These are phyloP conservation scores for Drosophila leontia DNA, from an alignment of 1,140 invertebrate genomes.

Conservation along the genomic window DNA sequence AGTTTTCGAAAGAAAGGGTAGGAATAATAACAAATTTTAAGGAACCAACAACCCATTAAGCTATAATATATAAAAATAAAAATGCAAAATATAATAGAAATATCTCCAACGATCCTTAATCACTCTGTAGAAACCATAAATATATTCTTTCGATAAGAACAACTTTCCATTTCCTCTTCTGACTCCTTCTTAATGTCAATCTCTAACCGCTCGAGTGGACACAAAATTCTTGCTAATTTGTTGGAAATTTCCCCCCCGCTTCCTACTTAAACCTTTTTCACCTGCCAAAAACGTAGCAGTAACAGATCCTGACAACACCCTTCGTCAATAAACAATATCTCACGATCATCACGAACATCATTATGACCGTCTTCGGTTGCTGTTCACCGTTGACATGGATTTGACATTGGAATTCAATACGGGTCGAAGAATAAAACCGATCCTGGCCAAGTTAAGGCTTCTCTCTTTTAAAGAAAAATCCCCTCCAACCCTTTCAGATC, in stretches of 20 bases:
- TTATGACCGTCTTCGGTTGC: slow-evolving; percentile 43
- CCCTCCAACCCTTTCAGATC: slow-evolving; percentile 2
- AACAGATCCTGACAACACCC: slow-evolving; percentile 49
- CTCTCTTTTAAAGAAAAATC: background rate
- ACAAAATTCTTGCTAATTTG: slow-evolving; percentile 40
- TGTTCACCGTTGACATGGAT: slow-evolving; percentile 54
- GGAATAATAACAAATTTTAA: background rate
- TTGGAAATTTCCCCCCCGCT: background rate
- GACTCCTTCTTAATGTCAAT: slow-evolving; percentile 15
- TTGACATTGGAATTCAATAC: slow-evolving; percentile 79
- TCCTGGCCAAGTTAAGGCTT: slow-evolving; percentile 20
- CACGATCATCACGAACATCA: slow-evolving; percentile 49
- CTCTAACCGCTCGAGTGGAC: slow-evolving; percentile 22
- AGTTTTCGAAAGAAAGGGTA: too few relatives aligned
- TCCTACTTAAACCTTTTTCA: slow-evolving; percentile 1
- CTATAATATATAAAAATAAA: too few relatives aligned
- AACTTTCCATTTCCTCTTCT: accelerated
- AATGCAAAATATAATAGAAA: too few relatives aligned
- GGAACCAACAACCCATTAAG: background rate
- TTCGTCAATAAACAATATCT: slow-evolving; percentile 49
- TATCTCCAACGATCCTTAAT: too few relatives aligned
- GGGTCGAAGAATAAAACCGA: slow-evolving; percentile 44
- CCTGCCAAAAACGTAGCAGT: slow-evolving; percentile 29
- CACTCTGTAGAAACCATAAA: background rate
- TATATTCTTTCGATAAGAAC: background rate